Conservation (phyloP, 2,113 vertebrate genomes). For the Eleginops maclovinus region DNA sequence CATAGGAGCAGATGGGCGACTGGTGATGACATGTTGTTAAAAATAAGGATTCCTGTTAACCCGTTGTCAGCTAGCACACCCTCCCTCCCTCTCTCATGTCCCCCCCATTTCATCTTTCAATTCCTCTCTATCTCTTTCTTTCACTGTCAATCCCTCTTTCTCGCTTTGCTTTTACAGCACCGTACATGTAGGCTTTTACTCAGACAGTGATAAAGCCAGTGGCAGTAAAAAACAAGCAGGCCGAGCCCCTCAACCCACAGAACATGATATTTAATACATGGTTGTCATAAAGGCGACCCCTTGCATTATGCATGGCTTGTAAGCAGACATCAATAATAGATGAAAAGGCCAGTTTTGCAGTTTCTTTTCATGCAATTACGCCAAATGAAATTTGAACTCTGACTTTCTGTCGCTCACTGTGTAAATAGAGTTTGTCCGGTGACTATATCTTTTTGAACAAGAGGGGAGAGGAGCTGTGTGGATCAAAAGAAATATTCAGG, state of each 20-base stretch:
- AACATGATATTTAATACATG: conserved; percentile 81
- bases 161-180: conserved; percentile 12
- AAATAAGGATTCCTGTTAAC: conserved; percentile 83
- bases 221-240: conserved; percentile 32
- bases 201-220: conserved; percentile 25
- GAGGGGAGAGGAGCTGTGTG: conserved; percentile 50
- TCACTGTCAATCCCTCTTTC: conserved; percentile 17
- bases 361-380: conserved; percentile 75
- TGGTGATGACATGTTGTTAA: conserved; percentile 83
- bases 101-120: conserved; percentile 46
- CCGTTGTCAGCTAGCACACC: conserved; percentile 64
- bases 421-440: conserved; percentile 65
- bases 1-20: conserved; percentile 81
- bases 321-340: conserved; percentile 81
- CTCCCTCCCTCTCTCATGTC: conserved; percentile 25
- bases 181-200: conserved; percentile 13
- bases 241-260: conserved; percentile 47
- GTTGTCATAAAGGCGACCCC: conserved; percentile 63
- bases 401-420: conserved; percentile 51
- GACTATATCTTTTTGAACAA: conserved; percentile 77
- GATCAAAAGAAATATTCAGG: conserved; percentile 81
- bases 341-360: conserved; percentile 74
- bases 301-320: conserved; percentile 80
- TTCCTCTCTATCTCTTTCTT: conserved; percentile 34
- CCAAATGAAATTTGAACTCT: conserved; percentile 71